Evolutionary conservation across 2,113 vertebrate species (phyloP), one percentile per base, ranked within the genome.

Genomic region (Recurvirostra avosetta): DNA sequence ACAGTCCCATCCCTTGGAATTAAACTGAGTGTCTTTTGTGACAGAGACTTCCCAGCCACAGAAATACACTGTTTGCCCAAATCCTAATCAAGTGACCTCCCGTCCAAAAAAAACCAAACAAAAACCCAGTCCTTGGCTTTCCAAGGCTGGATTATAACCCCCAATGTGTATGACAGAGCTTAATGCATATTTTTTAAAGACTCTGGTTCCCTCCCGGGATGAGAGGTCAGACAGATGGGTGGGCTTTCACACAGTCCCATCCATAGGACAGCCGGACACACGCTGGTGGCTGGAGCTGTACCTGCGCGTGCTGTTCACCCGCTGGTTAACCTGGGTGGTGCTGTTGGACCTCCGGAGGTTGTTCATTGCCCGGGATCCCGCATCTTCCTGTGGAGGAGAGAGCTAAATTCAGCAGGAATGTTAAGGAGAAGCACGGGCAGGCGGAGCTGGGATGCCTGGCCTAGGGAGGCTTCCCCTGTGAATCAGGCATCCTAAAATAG

Each of bases 341-440:
- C 99, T 99, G 97, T 97, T 99, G 73, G 99, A 99, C 26, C 99
- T 97, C 30, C 99, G 96, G 15, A 99, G 98, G 97, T 99, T 99
- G 98, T 99, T 99, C 97, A 99, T 98, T 15, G 99, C 98, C 81
- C 98, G 97, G 43, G 99, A 75, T 27, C 98, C 96, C 1, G 79
- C 65, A 45, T 99, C 98, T 2, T 98, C 97, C 99, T 99, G 92
- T 0, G 1, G 32, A 74, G 47, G 34, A 43, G 52, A 41, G 53
- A 43, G 32, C 20, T 0, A 2, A 21, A 34, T 4, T 26, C 68
- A 47, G 56, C 89, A 34, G 26, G 0, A 3, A 9, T 0, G 3
- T 0, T 3, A 12, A n/a, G 73, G 11, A 50, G 29, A 5, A n/a
- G 41, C 34, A 5, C 2, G 0, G 66, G 38, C 47, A 74, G 78